Percentiles rank a stretch among this genome's conserved stretches.
Evolutionary conservation across 2,888 invertebrate species (phyloP).

Genomic region (Eupithecia insigniata): DNA sequence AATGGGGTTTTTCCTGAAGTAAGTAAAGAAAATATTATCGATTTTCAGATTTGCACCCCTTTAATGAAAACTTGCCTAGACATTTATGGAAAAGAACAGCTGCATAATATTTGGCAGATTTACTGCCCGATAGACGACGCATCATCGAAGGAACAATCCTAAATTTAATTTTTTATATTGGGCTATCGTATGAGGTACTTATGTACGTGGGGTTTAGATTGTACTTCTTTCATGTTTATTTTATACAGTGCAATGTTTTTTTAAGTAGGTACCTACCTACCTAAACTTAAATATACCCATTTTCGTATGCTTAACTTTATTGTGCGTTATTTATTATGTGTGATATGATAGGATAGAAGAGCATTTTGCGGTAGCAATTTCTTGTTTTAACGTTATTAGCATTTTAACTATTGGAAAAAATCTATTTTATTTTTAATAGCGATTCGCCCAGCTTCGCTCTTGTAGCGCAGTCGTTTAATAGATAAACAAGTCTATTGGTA

Average conservation of each 20-base stretch:
- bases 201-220: neutral
- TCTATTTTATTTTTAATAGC: too few relatives aligned
- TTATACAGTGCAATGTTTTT: conserved; percentile 1
- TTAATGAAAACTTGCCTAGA: conserved; percentile 74
- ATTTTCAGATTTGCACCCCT: conserved; percentile 67
- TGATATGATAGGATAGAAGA: neutral
- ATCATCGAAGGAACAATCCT: neutral
- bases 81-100: conserved; percentile 70
- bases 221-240: neutral
- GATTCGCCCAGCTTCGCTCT: too few relatives aligned
- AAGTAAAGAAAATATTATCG: neutral
- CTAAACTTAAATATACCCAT: neutral
- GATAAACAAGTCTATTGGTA: neutral
- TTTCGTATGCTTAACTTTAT: neutral
- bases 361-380: neutral
- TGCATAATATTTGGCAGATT: conserved; percentile 76
- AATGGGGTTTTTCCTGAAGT: neutral
- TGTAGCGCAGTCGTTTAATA: too few relatives aligned
- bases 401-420: neutral
- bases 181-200: neutral
- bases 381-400: neutral
- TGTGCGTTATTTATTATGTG: neutral
- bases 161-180: neutral
- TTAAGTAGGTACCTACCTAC: neutral
- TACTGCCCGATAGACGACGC: conserved; percentile 58